A percentile compares a stretch with the other conserved stretches of the same genome.
phyloP scores from a whole-genome alignment of 2,113 vertebrate genomes.

The Malurus elegans region DNA sequence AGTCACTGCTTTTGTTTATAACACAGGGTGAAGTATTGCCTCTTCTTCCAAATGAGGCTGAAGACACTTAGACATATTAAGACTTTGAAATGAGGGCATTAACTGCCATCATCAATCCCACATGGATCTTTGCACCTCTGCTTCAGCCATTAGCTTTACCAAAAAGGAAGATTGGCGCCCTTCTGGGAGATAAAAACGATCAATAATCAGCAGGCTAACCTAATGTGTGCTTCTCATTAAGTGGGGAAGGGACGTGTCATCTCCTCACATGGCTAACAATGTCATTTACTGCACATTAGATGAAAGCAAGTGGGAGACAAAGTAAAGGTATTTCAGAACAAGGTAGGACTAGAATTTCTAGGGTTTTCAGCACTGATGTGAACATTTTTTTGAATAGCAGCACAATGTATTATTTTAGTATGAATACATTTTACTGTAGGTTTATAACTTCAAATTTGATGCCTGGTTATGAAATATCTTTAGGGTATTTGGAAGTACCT shows the following conservation, averaged over 20 bases:
- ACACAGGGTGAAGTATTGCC: background rate
- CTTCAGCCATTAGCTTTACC: background rate
- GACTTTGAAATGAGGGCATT: background rate
- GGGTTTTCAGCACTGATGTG: background rate
- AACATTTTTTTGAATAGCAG: background rate
- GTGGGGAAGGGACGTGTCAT: too few species aligned
- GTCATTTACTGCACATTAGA: background rate
- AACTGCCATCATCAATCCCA: background rate
- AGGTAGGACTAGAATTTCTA: background rate
- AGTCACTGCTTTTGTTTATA: background rate
- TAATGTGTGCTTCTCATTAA: background rate
- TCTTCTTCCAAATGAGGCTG: background rate
- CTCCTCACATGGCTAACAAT: background rate
- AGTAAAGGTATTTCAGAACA: background rate
- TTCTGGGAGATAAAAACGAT: background rate
- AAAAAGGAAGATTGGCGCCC: fast-evolving
- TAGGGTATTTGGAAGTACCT: background rate
- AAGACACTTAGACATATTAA: background rate
- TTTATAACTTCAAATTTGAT: background rate
- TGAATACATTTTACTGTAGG: background rate
- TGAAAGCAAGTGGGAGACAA: background rate
- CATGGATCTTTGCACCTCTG: background rate
- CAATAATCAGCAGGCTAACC: background rate
- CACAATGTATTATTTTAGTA: background rate
- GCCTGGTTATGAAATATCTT: background rate